These are phyloP conservation scores for Rhodeus uyekii DNA, from an alignment of 2,797 vertebrate species.

Conservation along the genomic window DNA sequence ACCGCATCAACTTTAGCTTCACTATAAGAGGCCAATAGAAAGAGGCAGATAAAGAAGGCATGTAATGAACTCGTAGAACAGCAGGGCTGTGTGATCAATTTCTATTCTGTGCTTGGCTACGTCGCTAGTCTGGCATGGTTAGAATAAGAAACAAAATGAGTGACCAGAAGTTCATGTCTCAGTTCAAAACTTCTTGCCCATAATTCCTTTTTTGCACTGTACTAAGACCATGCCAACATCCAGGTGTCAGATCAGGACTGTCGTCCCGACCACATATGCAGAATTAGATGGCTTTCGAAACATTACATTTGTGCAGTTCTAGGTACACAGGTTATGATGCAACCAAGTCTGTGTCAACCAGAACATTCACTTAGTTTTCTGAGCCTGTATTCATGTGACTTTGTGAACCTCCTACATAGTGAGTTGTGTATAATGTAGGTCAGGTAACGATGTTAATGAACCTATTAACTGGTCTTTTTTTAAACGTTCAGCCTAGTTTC, in stretches of 20 bases:
- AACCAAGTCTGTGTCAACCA: not conserved
- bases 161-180: not conserved
- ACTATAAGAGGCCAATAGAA: slow-evolving; percentile 6
- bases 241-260: not conserved
- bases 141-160: not conserved
- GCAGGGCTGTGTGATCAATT: slow-evolving; percentile 59
- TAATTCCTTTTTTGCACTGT: not conserved
- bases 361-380: not conserved
- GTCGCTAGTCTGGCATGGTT: slow-evolving; percentile 62
- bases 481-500: slow-evolving; percentile 52
- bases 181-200: not conserved
- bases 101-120: slow-evolving; percentile 71
- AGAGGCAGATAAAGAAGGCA: not conserved
- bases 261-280: not conserved
- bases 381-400: slow-evolving; percentile 1
- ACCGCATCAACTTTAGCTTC: slow-evolving; percentile 61
- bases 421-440: slow-evolving; percentile 44
- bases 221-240: not conserved
- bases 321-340: not conserved
- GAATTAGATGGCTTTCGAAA: not conserved
- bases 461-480: slow-evolving; percentile 50
- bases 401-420: not conserved
- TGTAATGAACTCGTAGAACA: slow-evolving; percentile 54
- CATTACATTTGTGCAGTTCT: not conserved
- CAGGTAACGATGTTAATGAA: slow-evolving; percentile 19